Evolutionary conservation across 1,140 invertebrate genomes (phyloP), one percentile per base, ranked within the genome.

Genomic region (Linepithema humile): DNA sequence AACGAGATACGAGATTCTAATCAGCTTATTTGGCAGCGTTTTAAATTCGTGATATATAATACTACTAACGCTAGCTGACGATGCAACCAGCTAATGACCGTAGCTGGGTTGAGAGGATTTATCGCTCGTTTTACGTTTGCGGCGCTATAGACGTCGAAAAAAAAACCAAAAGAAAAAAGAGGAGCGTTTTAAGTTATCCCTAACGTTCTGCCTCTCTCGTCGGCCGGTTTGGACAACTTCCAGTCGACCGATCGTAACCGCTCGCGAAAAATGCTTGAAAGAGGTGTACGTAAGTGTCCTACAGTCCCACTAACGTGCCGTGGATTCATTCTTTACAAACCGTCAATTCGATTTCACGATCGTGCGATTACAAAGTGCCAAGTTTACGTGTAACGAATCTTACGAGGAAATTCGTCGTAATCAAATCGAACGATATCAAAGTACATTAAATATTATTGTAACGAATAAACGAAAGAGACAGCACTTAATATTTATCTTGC

Each of bases 1-100:
- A 17, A 6, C 29, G 23, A 45, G 43, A 57, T n/a, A 20, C 38
- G 50, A n/a, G n/a, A 29, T 64, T 72, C 84, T 65, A 88, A 89
- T 89, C 82, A 83, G 73, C 65, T 89, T 85, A 89, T 86, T 85
- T 83, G 84, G 82, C 75, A 80, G 77, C 35, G 67, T 88, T 88
- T 90, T 90, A 83, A 84, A 87, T 88, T 90, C 48, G 55, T 85
- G 40, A 87, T 85, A 73, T 85, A 45, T 45, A 45, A 45, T 45
- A 89, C 62, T 62, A 20, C 29, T 23, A 17, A 60, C 43, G 67
- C 26, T 72, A 73, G 88, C 87, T 78, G 87, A 89, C 82, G 85
- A 64, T 83, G 85, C 78, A 83, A 38, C 50, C 85, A n/a, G 75
- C 80, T 89, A 89, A 89, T 87, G 85, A 89, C 72, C 82, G 77